Conservation (phyloP, 1,140 invertebrate genomes). For the Portunus trituberculatus region DNA sequence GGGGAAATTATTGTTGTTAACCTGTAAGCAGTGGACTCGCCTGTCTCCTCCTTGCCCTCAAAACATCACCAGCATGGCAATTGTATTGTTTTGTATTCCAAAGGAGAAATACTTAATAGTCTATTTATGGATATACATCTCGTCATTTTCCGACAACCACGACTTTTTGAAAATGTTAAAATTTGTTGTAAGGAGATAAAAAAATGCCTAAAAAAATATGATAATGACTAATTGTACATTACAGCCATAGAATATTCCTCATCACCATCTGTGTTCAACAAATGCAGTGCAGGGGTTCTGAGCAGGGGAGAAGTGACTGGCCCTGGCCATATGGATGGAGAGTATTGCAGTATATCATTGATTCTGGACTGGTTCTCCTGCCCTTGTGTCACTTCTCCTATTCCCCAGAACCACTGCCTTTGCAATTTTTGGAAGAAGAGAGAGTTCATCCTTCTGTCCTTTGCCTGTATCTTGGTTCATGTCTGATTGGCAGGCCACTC, state of each 20-base stretch:
- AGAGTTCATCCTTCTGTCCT: not conserved
- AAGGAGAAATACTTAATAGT: constrained; percentile 69
- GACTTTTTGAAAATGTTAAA: constrained; percentile 61
- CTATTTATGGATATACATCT: constrained; percentile 62
- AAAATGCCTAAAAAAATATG: constrained; percentile 36
- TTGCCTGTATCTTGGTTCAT: constrained; percentile 60
- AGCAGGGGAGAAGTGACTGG: not conserved
- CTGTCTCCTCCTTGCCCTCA: not conserved
- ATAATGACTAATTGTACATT: constrained; percentile 60
- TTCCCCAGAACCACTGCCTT: not conserved
- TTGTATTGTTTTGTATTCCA: constrained; percentile 61
- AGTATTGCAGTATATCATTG: too few species aligned
- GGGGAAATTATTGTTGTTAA: not conserved
- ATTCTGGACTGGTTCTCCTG: not conserved
- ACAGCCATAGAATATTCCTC: constrained; percentile 53
- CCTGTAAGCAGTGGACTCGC: not conserved
- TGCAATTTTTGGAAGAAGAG: constrained; percentile 12
- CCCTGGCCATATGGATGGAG: not conserved
- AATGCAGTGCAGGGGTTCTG: not conserved
- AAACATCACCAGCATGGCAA: constrained; percentile 34
- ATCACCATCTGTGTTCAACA: constrained; percentile 74
- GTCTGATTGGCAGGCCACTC: constrained; percentile 37
- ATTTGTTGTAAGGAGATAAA: constrained; percentile 56
- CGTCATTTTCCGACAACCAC: constrained; percentile 40
- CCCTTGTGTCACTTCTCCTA: not conserved